Evolutionary conservation across 2,797 vertebrate genomes (phyloP).

Genomic region (Peromyscus melanophrys): DNA sequence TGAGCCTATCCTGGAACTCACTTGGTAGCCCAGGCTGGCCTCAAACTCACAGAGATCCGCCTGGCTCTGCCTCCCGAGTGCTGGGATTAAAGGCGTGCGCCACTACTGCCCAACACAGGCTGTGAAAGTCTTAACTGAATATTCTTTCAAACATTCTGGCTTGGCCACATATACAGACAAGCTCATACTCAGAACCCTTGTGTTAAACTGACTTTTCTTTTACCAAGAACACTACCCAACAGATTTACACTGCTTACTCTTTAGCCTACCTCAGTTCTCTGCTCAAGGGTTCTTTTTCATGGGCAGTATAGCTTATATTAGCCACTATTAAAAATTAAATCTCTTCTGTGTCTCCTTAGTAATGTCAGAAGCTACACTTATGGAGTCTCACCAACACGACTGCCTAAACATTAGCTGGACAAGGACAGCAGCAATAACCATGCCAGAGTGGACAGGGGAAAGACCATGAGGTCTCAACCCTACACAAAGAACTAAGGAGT

Average conservation of each 20-base stretch:
- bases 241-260: not conserved
- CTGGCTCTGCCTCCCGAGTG: too few species aligned
- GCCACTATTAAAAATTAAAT: not conserved
- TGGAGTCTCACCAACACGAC: not conserved
- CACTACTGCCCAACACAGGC: too few species aligned
- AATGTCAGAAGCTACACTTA: not conserved
- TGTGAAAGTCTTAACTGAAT: not conserved
- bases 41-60: too few species aligned
- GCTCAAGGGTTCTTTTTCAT: not conserved
- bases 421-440: not conserved
- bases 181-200: not conserved
- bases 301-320: not conserved
- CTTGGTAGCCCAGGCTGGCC: too few species aligned
- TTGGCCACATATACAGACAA: not conserved
- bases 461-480: not conserved
- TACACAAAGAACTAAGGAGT: too few species aligned
- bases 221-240: not conserved
- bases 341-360: not conserved
- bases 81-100: too few species aligned
- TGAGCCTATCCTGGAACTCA: too few species aligned
- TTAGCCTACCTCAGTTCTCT: not conserved
- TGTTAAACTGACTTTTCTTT: not conserved
- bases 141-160: not conserved
- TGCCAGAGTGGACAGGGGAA: not conserved
- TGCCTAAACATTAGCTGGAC: not conserved